These are phyloP conservation scores for Nezara viridula DNA, from an alignment of 2,888 invertebrate species.

Conservation along the genomic window DNA sequence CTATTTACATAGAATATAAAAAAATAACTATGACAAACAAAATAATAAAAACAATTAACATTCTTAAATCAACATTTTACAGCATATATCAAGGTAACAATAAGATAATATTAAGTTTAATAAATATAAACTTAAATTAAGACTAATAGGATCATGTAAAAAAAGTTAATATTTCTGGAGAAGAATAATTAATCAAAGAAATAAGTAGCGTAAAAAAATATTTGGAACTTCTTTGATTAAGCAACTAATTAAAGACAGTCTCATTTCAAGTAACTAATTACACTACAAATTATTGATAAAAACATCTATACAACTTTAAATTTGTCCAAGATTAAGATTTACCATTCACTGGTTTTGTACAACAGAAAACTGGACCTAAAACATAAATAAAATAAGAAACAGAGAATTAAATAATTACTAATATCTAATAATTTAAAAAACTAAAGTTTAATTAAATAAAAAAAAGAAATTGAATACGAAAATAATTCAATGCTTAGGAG, in stretches of 20 bases:
- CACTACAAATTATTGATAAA: constrained; percentile 9
- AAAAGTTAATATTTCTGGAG: neutral
- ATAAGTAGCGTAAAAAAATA: neutral
- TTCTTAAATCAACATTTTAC: neutral
- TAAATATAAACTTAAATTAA: neutral
- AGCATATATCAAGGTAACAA: neutral
- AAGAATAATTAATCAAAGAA: neutral
- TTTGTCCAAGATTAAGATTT: neutral
- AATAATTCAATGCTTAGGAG: no score
- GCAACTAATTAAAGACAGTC: constrained; percentile 15
- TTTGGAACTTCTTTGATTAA: constrained; percentile 30
- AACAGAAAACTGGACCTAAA: neutral
- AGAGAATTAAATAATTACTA: neutral
- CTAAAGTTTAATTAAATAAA: neutral
- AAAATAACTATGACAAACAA: constrained; percentile 9
- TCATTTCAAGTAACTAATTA: constrained; percentile 11
- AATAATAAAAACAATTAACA: constrained; percentile 11
- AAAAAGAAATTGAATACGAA: no score
- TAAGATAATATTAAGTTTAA: neutral
- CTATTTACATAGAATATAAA: constrained; percentile 43
- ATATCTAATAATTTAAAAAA: neutral
- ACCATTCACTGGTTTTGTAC: neutral
- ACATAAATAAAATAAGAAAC: neutral
- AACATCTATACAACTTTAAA: neutral
- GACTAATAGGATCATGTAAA: neutral